A percentile compares a stretch with the other conserved stretches of the same genome.
These are phyloP conservation scores for Archips crataeganus DNA, from an alignment of 2,888 invertebrate species.

Conservation along the genomic window DNA sequence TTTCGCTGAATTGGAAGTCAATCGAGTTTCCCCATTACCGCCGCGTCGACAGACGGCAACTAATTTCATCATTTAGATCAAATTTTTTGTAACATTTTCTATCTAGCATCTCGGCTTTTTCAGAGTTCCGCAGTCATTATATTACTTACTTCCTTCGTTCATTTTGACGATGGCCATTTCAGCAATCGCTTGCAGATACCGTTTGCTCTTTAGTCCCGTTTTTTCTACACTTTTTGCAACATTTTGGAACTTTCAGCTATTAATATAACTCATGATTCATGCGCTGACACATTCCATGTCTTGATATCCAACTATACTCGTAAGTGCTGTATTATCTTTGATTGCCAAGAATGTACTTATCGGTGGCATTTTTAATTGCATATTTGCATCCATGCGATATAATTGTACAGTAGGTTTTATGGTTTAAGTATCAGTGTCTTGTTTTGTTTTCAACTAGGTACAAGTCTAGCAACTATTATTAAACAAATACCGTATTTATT, in stretches of 20 bases:
- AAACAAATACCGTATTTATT: neutral
- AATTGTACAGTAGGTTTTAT: neutral
- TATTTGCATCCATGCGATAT: neutral
- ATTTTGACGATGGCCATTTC: neutral
- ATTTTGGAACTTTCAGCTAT: neutral
- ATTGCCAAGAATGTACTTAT: neutral
- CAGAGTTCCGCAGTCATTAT: conserved; percentile 8
- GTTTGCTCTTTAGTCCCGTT: neutral
- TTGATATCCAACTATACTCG: neutral
- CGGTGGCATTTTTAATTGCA: neutral
- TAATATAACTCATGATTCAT: neutral
- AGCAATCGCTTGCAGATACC: conserved; percentile 5
- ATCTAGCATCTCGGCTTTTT: conserved; percentile 13
- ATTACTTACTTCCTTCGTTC: neutral
- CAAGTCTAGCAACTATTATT: neutral
- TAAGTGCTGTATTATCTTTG: neutral
- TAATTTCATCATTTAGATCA: conserved; percentile 38
- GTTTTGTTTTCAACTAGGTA: neutral
- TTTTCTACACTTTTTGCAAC: neutral
- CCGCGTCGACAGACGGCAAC: conserved; percentile 11
- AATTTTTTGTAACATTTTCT: conserved; percentile 25
- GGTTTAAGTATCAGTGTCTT: neutral
- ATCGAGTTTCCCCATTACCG: conserved; percentile 34
- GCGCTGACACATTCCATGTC: neutral
- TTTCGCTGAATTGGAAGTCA: conserved; percentile 28